phyloP scores from a whole-genome alignment of 2,888 invertebrate genomes.

The Emmelina monodactyla region DNA sequence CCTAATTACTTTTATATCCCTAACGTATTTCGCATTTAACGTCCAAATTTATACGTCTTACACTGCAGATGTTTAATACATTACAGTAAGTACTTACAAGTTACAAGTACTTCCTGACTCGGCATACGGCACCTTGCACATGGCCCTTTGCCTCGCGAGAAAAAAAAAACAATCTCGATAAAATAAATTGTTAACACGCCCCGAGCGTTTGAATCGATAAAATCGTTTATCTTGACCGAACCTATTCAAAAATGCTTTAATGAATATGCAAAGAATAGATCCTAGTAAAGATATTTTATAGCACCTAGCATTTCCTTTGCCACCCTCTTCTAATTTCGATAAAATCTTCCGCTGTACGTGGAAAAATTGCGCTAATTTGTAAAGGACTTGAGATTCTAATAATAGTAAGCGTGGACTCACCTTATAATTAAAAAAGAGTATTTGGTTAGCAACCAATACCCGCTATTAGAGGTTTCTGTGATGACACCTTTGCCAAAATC shows the following conservation, averaged over 20 bases:
- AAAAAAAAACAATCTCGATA: constrained; percentile 29
- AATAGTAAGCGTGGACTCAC: constrained; percentile 28
- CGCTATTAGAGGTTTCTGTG: constrained; percentile 23
- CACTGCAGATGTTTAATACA: constrained; percentile 29
- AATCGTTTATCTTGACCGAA: constrained; percentile 40
- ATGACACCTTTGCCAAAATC: constrained; percentile 21
- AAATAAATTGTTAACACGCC: constrained; percentile 53
- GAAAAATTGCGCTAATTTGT: constrained; percentile 9
- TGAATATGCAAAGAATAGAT: constrained; percentile 44
- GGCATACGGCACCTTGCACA: constrained; percentile 48
- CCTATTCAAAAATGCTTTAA: constrained; percentile 40
- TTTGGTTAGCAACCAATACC: constrained; percentile 46
- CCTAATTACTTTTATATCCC: background rate
- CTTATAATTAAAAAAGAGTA: constrained; percentile 27
- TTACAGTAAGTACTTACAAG: constrained; percentile 15
- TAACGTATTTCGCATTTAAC: background rate
- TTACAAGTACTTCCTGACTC: constrained; percentile 36
- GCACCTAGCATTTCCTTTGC: constrained; percentile 31
- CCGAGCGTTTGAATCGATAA: constrained; percentile 31
- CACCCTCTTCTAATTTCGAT: constrained; percentile 31
- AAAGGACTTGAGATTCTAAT: constrained; percentile 11
- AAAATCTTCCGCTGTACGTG: constrained; percentile 15
- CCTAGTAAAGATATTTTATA: constrained; percentile 40
- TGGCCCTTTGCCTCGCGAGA: constrained; percentile 22
- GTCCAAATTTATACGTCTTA: constrained; percentile 2